These are phyloP conservation scores for Nerophis lumbriciformis DNA, from an alignment of 2,113 vertebrate species.

Conservation along the genomic window DNA sequence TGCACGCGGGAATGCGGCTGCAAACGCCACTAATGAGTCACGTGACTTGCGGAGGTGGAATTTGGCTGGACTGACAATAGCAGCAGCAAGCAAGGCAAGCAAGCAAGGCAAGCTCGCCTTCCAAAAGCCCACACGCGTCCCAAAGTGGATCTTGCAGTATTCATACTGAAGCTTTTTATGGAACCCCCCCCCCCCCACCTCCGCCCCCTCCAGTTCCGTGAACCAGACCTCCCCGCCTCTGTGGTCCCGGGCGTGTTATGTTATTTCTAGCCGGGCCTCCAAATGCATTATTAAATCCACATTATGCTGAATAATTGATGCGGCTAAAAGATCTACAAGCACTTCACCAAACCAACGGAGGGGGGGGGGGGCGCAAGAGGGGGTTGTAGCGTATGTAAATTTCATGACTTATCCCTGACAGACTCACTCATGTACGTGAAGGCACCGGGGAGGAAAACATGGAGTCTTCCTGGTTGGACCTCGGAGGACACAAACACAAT, in stretches of 20 bases:
- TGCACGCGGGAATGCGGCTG: not conserved
- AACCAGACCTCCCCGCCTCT: conserved; percentile 52
- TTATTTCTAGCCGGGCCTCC: conserved; percentile 65
- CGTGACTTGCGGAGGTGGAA: not conserved
- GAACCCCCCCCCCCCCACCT: conserved; percentile 39
- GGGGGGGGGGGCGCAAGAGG: not conserved
- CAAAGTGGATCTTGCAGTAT: conserved; percentile 65
- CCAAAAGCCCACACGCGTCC: conserved; percentile 53
- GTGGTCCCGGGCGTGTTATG: conserved; percentile 52
- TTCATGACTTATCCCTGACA: conserved; percentile 38
- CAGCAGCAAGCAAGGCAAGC: not conserved
- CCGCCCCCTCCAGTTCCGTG: conserved; percentile 22
- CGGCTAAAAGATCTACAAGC: conserved; percentile 69
- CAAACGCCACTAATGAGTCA: conserved; percentile 1
- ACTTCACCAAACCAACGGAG: conserved; percentile 42
- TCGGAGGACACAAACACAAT: conserved; percentile 33
- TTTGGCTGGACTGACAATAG: conserved; percentile 3
- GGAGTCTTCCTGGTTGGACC: conserved; percentile 29
- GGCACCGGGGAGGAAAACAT: not conserved
- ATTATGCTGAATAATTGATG: conserved; percentile 70
- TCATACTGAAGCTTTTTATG: conserved; percentile 56
- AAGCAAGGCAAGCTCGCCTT: not conserved
- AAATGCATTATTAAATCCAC: conserved; percentile 71
- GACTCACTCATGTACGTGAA: not conserved
- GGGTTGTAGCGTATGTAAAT: conserved; percentile 59